Conservation (phyloP, 2,797 vertebrate species). For the Catostomus latipinnis region DNA sequence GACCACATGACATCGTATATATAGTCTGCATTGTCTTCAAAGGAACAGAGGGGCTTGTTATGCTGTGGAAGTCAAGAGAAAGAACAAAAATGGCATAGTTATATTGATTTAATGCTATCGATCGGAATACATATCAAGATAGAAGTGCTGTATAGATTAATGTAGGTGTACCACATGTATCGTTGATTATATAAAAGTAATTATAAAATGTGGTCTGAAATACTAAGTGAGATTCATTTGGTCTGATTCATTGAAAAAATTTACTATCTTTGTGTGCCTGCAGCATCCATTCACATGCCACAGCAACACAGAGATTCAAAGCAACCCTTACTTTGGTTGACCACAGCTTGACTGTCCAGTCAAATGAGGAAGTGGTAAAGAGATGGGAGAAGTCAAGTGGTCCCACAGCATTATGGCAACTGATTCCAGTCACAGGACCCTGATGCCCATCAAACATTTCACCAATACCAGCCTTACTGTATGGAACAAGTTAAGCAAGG, state of each 20-base stretch:
- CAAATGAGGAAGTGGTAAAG: conserved; percentile 89
- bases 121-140: not conserved
- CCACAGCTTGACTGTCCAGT: conserved; percentile 91
- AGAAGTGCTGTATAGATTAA: not conserved
- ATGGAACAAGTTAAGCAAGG: conserved; percentile 12
- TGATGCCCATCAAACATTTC: conserved; percentile 89
- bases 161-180: not conserved
- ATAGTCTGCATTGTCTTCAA: conserved; percentile 90
- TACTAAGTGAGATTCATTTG: too few relatives aligned
- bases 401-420: conserved; percentile 88
- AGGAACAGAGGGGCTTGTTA: conserved; percentile 89
- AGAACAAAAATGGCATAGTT: conserved; percentile 45
- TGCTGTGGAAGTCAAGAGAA: conserved; percentile 79
- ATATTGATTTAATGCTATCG: not conserved
- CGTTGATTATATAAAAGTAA: not conserved
- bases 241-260: not conserved
- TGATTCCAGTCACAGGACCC: conserved; percentile 88
- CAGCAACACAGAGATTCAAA: not conserved
- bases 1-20: conserved; percentile 91
- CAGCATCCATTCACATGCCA: not conserved
- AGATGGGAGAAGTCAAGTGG: conserved; percentile 88
- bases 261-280: not conserved
- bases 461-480: conserved; percentile 87
- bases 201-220: not conserved
- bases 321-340: conserved; percentile 83